Conservation (phyloP, 1,140 invertebrate species). For the Parasteatoda tepidariorum region DNA sequence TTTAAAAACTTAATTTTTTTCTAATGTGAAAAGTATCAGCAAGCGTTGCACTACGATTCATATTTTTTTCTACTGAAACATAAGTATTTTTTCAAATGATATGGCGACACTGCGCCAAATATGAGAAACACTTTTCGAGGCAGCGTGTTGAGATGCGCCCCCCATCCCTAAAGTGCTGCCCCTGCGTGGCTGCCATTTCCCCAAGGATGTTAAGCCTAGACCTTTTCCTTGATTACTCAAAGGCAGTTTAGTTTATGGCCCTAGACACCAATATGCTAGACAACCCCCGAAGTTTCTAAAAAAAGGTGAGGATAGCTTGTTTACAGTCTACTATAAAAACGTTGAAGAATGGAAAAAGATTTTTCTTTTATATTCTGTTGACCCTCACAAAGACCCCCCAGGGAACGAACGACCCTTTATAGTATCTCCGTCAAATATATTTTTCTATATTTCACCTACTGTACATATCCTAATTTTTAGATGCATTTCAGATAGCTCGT, state of each 20-base stretch:
- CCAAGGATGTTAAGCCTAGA: slow-evolving; percentile 38
- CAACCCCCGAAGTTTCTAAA: slow-evolving; percentile 44
- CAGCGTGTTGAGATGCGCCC: not conserved
- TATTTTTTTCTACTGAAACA: no score
- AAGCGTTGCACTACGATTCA: no score
- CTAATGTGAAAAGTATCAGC: no score
- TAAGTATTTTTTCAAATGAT: no score
- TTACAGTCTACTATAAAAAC: slow-evolving; percentile 59
- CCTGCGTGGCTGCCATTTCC: not conserved
- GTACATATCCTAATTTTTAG: not conserved
- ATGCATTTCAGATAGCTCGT: not conserved
- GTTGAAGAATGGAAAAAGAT: slow-evolving; percentile 56
- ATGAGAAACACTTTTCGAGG: not conserved
- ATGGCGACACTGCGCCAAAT: slow-evolving; percentile 43
- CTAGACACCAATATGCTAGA: slow-evolving; percentile 42
- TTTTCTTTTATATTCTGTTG: slow-evolving; percentile 47
- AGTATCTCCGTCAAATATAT: slow-evolving; percentile 21
- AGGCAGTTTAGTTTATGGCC: slow-evolving; percentile 57
- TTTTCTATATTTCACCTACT: not conserved
- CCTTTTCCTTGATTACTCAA: slow-evolving; percentile 56
- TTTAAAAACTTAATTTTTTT: no score
- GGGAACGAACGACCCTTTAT: slow-evolving; percentile 42
- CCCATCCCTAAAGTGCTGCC: not conserved
- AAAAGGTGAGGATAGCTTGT: slow-evolving; percentile 58
- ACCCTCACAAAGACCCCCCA: slow-evolving; percentile 49